Evolutionary conservation across 2,113 vertebrate genomes (phyloP).

Genomic region (Lathamus discolor): DNA sequence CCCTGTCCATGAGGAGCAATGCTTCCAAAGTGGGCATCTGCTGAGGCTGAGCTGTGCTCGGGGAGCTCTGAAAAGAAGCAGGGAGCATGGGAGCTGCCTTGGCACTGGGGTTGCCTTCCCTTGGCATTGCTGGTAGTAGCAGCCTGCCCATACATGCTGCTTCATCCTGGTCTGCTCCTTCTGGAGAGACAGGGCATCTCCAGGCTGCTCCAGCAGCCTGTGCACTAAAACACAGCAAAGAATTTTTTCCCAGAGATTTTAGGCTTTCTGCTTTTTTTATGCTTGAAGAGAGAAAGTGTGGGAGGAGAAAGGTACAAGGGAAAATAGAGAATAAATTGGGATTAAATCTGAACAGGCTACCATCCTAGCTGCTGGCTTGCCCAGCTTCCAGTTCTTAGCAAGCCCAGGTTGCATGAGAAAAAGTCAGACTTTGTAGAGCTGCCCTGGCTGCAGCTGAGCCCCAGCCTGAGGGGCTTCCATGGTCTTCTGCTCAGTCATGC

Average conservation of each 20-base stretch:
- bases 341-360: constrained; percentile 26
- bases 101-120: not conserved
- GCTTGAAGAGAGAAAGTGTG: constrained; percentile 3
- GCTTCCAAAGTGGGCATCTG: not conserved
- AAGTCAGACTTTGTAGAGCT: not conserved
- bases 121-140: not conserved
- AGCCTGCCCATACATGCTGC: not conserved
- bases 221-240: constrained; percentile 25
- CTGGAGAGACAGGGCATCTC: not conserved
- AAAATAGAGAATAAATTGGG: constrained; percentile 31
- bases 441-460: not conserved
- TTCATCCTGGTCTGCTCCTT: not conserved
- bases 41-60: not conserved
- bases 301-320: constrained; percentile 18
- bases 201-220: constrained; percentile 19
- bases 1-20: fast-evolving
- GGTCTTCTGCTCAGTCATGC: not conserved
- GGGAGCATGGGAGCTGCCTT: not conserved
- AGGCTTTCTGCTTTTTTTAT: constrained; percentile 42
- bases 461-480: not conserved
- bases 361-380: constrained; percentile 2
- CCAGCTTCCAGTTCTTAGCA: not conserved
- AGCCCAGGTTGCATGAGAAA: not conserved
- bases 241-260: constrained; percentile 38
- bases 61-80: not conserved